Conservation (phyloP, 2,113 vertebrate genomes). For the Benitochromis conjunctus region DNA sequence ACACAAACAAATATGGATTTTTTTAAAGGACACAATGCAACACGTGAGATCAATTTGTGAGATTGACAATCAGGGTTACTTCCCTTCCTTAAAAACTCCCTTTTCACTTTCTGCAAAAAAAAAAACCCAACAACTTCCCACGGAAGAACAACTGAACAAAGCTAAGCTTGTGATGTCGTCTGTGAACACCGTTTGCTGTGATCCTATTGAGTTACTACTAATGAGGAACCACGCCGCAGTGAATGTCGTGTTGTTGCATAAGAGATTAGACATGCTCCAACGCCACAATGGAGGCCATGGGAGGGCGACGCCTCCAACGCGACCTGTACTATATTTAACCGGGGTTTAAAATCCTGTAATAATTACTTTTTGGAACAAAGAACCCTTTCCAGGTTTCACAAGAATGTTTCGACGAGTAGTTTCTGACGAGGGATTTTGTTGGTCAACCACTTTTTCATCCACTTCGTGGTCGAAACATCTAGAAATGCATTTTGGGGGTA, state of each 20-base stretch:
- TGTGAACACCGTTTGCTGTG: conserved; percentile 11
- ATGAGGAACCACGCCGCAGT: conserved; percentile 33
- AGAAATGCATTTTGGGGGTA: background rate
- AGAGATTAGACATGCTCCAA: conserved; percentile 46
- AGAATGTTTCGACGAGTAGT: background rate
- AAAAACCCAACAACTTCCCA: background rate
- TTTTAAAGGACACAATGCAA: background rate
- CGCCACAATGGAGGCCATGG: conserved; percentile 19
- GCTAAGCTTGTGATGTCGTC: conserved; percentile 7
- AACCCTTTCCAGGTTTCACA: background rate
- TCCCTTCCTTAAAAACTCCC: background rate
- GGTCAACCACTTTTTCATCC: background rate
- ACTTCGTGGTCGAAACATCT: background rate
- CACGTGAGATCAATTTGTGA: background rate
- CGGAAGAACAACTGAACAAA: background rate
- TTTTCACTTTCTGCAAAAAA: background rate
- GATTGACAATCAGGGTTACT: background rate
- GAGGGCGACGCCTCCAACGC: conserved; percentile 25
- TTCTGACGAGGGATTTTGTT: background rate
- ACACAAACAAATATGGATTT: background rate
- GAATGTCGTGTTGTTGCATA: conserved; percentile 49
- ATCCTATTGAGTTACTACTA: conserved; percentile 51
- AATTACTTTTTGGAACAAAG: background rate
- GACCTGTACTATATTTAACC: conserved; percentile 17
- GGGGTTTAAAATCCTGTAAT: conserved; percentile 27